Evolutionary conservation across 2,888 invertebrate species (phyloP).

Genomic region (Busseola fusca): DNA sequence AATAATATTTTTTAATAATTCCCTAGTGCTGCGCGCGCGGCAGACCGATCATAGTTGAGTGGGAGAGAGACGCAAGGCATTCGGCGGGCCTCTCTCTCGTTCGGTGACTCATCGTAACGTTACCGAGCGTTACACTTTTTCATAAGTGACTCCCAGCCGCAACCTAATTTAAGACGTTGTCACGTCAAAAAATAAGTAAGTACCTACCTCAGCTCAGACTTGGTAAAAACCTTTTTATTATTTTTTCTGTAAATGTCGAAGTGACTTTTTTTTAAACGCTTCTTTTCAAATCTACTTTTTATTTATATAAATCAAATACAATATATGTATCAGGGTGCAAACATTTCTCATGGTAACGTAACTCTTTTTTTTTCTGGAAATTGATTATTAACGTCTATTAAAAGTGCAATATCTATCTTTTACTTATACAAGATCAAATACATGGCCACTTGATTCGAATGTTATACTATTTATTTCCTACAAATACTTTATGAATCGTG

Average conservation of each 20-base stretch:
- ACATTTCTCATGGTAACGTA: not conserved
- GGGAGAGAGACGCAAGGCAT: no score
- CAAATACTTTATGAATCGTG: constrained; percentile 9
- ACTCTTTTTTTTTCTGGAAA: not conserved
- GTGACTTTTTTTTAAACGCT: not conserved
- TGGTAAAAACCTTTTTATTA: not conserved
- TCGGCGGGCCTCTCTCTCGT: no score
- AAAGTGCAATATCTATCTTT: constrained; percentile 17
- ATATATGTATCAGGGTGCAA: not conserved
- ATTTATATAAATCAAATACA: not conserved
- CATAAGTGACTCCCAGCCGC: no score
- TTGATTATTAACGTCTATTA: not conserved
- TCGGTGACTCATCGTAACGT: no score
- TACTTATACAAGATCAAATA: constrained; percentile 14
- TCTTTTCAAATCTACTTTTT: not conserved
- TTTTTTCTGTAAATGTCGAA: not conserved
- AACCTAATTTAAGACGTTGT: no score
- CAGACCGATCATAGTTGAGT: no score
- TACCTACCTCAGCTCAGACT: not conserved
- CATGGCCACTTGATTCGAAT: constrained; percentile 36
- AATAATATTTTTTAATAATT: no score
- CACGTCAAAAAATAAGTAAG: no score
- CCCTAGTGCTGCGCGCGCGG: no score
- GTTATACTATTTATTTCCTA: constrained; percentile 31
- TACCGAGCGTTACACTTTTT: no score